Conservation (phyloP, 1,140 invertebrate genomes). For the Penaeus chinensis region DNA sequence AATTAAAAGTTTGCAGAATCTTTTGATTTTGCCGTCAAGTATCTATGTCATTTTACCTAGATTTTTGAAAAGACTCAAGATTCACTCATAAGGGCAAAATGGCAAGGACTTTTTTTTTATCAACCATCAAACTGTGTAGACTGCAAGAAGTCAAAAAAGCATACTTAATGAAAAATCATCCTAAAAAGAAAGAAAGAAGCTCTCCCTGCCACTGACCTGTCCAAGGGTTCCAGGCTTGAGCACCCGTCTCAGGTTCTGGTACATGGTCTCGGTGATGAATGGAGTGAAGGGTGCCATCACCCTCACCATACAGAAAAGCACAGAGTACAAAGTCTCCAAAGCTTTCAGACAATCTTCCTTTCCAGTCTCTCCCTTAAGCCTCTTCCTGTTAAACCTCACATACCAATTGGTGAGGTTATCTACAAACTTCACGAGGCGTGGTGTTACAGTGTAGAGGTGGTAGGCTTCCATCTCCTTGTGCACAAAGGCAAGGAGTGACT, state of each 20-base stretch:
- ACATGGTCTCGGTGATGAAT: conserved; percentile 96
- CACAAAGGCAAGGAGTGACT: conserved; percentile 90
- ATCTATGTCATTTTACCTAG: no score
- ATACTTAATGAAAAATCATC: no score
- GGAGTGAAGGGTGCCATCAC: conserved; percentile 98
- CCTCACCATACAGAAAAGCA: conserved; percentile 88
- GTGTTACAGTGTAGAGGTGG: conserved; percentile 94
- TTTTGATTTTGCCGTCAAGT: no score
- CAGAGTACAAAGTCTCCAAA: conserved; percentile 87
- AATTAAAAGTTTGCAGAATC: no score
- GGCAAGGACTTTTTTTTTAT: no score
- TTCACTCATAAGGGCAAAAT: no score
- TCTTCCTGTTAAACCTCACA: conserved; percentile 93
- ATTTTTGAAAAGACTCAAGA: no score
- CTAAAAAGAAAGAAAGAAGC: neutral
- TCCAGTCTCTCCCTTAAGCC: conserved; percentile 87
- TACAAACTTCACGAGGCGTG: conserved; percentile 93
- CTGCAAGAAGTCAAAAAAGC: no score
- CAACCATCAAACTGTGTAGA: no score
- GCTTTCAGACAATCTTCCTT: conserved; percentile 83
- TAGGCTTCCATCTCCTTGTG: conserved; percentile 94
- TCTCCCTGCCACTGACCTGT: conserved; percentile 39
- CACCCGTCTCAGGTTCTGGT: conserved; percentile 74
- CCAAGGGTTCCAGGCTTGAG: conserved; percentile 56
- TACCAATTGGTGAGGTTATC: conserved; percentile 99